Base-by-base conservation (phyloP, 92 coral and sea anemone genomes). In the Chrysogorgia sp. region DNA sequence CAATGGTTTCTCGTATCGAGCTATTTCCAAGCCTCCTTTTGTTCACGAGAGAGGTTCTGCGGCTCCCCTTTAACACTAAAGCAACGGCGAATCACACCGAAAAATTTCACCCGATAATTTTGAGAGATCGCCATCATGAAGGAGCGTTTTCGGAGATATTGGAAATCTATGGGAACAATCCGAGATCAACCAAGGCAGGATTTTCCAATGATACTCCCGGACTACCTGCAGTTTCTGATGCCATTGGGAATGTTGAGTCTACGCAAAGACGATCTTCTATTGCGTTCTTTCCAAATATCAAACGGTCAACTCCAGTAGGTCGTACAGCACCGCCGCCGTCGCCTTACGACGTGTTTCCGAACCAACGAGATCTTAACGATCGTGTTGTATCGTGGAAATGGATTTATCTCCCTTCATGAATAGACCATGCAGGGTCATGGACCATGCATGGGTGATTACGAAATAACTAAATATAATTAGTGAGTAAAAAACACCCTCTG, bases 81-180 rank as follows among this genome's bases (percentile, higher is more conserved):
- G 22, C 40, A 45, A 5, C 29, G 4, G 21, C 76, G 6, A 29
- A 20, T 29, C 10, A 21, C 22, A 1, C 59, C 25, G 17, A 12
- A 15, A 7, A 6, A 47, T 47, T 7, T 15, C 53, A n/a, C 2
- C 17, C 14, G 2, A 15, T 47, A n/a, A 6, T 47, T 47, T 6
- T 47, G 53, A n/a, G 53, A 47, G 15, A n/a, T 47, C 10, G n/a
- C n/a, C 2, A 7, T 47, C 53, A 15, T n/a, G 14, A 47, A 6
- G 17, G n/a, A n/a, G n/a, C 45, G 40, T 69, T 69, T 48, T 69
- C 76, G 23, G 76, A 69, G 48, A 69, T 69, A 6, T 28, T 69
- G 28, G 61, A 58, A 22, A 69, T 69, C 48, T 69, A 69, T 48
- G 76, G 76, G 9, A 69, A 69, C 34, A 69, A 69, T 48, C 60